Evolutionary conservation across 2,113 vertebrate genomes (phyloP), one percentile per base, ranked within the genome.

Genomic region (Otus sunia): DNA sequence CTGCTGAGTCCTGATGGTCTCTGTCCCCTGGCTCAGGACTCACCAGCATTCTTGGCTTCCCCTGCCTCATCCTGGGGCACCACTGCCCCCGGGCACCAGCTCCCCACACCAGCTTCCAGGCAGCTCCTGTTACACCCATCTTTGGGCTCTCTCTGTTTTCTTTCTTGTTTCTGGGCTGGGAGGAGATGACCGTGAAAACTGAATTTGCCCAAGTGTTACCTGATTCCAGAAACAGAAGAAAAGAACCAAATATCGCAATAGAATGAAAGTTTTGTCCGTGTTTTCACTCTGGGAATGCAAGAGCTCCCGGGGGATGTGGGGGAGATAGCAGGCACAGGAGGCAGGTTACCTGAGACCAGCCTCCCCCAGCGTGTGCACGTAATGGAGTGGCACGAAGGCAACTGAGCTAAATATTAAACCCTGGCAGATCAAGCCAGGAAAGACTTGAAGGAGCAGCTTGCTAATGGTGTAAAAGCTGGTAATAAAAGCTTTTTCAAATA

Each of bases 401-500:
- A 97, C 90, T 16, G 92, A 96, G 94, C 86, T 97, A 90, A 96
- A 96, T 90, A 97, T 94, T 93, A 93, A 95, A 95, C 50, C 75
- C 95, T 93, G 91, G 94, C 91, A 93, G 92, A 95, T 82, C 67
- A 77, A 90, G 91, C 95, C 88, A 94, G 88, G 94, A 88, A 88
- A 6, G 41, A 69, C 92, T 95, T 96, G 88, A 91, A 96, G 88
- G 49, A 96, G 95, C 96, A 96, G 96, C 95, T 97, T 97, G 96
- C 95, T 96, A 97, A 96, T 96, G 91, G 94, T 96, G 94, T 94
- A 94, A 94, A 94, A 96, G 94, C 92, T 95, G 86, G 94, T 95
- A 95, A 96, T 96, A 96, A 96, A 96, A 97, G 95, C 94, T 93
- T 94, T 97, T 95, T 92, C 91, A 92, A 96, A 95, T 96, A 95